These are phyloP conservation scores for Neosilurus hyrtlii DNA, from an alignment of 2,797 vertebrate genomes.

Conservation along the genomic window DNA sequence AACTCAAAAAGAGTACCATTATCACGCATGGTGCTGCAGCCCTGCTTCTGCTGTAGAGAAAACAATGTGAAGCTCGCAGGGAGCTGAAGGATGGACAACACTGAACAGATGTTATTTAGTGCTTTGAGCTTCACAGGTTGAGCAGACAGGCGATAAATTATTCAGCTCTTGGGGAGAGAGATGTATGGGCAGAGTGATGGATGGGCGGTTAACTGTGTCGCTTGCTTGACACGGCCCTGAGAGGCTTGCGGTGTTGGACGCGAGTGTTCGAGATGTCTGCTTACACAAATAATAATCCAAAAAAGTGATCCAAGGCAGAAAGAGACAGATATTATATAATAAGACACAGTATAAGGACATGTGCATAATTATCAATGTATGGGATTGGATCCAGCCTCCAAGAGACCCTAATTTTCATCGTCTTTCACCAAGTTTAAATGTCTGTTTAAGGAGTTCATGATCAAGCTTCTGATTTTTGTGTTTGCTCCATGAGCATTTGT, in stretches of 20 bases:
- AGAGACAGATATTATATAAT: background rate
- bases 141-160: constrained; percentile 36
- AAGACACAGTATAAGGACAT: background rate
- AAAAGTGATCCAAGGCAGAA: background rate
- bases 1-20: constrained; percentile 20
- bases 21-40: background rate
- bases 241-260: constrained; percentile 17
- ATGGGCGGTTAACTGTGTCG: constrained; percentile 29
- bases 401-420: no score
- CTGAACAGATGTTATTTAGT: constrained; percentile 45
- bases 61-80: constrained; percentile 23
- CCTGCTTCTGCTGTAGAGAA: constrained; percentile 25
- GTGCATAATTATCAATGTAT: background rate
- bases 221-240: constrained; percentile 5
- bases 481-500: no score
- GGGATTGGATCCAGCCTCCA: no score
- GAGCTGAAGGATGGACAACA: constrained; percentile 38
- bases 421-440: no score
- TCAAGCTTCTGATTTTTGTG: no score
- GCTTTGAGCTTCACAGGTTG: constrained; percentile 30
- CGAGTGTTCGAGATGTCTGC: background rate
- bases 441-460: no score
- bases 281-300: constrained; percentile 5
- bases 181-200: constrained; percentile 38
- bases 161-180: constrained; percentile 31